Percentiles rank a stretch among this genome's conserved stretches.
Evolutionary conservation across 2,888 invertebrate genomes (phyloP).

Genomic region (Eupithecia abbreviata): DNA sequence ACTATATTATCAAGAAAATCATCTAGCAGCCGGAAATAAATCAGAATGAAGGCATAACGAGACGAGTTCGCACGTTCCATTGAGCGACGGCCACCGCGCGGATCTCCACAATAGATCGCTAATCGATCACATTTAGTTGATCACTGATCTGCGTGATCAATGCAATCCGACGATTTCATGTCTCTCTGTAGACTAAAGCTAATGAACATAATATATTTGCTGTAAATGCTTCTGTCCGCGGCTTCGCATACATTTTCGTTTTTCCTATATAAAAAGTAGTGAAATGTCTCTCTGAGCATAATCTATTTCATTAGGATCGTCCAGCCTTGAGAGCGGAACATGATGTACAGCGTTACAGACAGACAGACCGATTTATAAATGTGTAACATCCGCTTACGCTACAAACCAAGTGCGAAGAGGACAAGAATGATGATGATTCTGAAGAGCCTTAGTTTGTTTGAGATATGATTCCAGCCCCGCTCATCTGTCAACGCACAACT

Average conservation of each 20-base stretch:
- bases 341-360: too few relatives aligned
- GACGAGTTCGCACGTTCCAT: background rate
- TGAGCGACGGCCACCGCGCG: background rate
- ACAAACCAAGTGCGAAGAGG: background rate
- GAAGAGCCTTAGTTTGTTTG: background rate
- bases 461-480: background rate
- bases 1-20: background rate
- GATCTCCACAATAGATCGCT: background rate
- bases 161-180: background rate
- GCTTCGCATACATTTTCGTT: background rate
- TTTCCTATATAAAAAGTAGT: too few relatives aligned
- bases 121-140: background rate
- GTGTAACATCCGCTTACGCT: too few relatives aligned
- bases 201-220: too few relatives aligned
- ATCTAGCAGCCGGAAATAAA: background rate
- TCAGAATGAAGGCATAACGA: background rate
- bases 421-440: background rate
- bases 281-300: too few relatives aligned
- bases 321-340: background rate
- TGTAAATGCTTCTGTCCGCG: background rate
- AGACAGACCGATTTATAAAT: too few relatives aligned
- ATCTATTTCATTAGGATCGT: background rate
- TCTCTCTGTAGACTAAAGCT: background rate
- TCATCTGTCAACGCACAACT: slow-evolving; percentile 19
- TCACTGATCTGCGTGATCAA: background rate